Evolutionary conservation across 2,113 vertebrate species (phyloP), one percentile per base, ranked within the genome.

Genomic region (Silurus meridionalis): DNA sequence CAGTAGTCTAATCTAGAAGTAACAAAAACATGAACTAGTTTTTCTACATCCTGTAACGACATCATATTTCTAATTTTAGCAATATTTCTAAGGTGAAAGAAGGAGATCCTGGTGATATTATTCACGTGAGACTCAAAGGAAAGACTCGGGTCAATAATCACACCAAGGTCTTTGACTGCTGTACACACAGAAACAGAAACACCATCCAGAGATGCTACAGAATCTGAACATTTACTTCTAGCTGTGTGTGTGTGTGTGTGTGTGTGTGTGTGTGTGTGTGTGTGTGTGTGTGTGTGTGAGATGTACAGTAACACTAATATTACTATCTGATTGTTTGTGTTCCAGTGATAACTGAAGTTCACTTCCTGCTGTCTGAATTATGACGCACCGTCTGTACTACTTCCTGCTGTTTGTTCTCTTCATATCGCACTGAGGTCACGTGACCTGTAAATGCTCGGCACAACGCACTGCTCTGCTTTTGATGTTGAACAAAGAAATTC

Each of bases 221-320:
- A 37, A 37, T 37, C 37, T 2, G 37, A 37, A 37, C 1, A 3
- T 37, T 37, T 37, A 37, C 37, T 37, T 37, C 37, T 37, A 37
- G 37, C 37, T 37, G 28, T 37, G 28, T 37, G 28, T 37, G 28
- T 37, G 28, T 37, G 28, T 37, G 28, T 37, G 28, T 64, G 64
- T 67, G 21, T 71, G 67, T 72, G 69, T 19, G 72, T 52, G 72
- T 77, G 74, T 77, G 74, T 77, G 74, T 77, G 50, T 77, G 48
- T 13, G 74, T 77, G 71, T 74, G 46, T 19, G 72, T 75, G 48
- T 75, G 77, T 58, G 77, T 58, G 77, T 19, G 77, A 21, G 78
- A 2, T 80, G 58, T 60, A 80, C 78, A 60, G 55, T 60, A 58
- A 19, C 78, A 61, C 9, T 80, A 80, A 80, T 28, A 46, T 14